Evolutionary conservation across 2,113 vertebrate species (phyloP), one percentile per base, ranked within the genome.

Genomic region (Bos indicus): DNA sequence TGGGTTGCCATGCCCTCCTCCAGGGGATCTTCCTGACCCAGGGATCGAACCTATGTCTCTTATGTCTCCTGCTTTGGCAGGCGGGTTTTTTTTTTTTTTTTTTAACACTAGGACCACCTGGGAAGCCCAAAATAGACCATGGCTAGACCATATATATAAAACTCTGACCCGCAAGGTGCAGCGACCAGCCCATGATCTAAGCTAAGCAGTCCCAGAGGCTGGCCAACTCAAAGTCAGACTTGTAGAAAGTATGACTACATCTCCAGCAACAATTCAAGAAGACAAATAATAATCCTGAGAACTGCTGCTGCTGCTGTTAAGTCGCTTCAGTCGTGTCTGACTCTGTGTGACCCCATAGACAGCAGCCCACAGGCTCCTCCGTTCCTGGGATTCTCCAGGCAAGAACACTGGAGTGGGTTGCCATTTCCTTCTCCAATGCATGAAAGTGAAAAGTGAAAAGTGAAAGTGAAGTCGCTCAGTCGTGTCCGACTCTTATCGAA

Each of bases 401-500:
- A 33, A 62, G 60, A 62, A 62, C 14, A 33, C 6, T 62, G 60
- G 60, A 33, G 28, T 62, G 60, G 28, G 60, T 62, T 62, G 60
- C 60, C 60, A 62, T 62, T 62, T 30, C 6, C 28, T 62, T 62
- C 60, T 62, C 60, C 60, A 62, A 7, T 62, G 28, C 28, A 3
- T 6, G 28, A 15, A 62, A 62, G 60, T 62, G 60, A 62, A 60
- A 62, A 62, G 59, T 62, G 59, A 62, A 60, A 62, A 30, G 28
- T 30, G 28, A 62, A 62, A 62, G 60, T 33, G 60, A 62, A 62
- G 60, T 16, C 14, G 6, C 60, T 33, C 14, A 33, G 14, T 33
- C 14, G 3, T 16, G 60, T 16, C 0, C 13, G 2, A 30, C 28
- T 30, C 28, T 30, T 15, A 0, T 2, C 28, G 59, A 30, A 6